Evolutionary conservation across 2,888 invertebrate genomes (phyloP).

Genomic region (Protonemura montana): DNA sequence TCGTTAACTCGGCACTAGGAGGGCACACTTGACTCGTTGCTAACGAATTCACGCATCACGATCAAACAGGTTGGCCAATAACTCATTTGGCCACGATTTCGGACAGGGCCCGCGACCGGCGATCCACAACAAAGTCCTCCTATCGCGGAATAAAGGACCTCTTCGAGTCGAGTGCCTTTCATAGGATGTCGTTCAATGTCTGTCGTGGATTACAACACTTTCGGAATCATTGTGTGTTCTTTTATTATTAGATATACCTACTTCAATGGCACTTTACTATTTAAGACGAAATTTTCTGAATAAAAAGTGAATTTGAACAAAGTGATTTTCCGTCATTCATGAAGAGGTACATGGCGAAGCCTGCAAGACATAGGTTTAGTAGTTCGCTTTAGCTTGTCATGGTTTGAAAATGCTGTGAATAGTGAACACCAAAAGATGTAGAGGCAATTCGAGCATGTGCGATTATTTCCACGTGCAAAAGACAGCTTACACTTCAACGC

Average conservation of each 20-base stretch:
- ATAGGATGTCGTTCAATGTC: background rate
- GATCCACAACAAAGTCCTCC: background rate
- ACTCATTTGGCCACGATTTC: conserved; percentile 28
- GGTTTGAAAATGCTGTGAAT: background rate
- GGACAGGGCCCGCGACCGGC: background rate
- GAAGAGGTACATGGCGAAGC: background rate
- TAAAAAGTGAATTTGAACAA: conserved; percentile 36
- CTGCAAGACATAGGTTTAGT: background rate
- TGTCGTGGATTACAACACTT: conserved; percentile 8
- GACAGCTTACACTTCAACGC: conserved; percentile 35
- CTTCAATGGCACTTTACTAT: conserved; percentile 10
- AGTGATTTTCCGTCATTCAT: background rate
- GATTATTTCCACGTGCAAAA: background rate
- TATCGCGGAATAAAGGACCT: background rate
- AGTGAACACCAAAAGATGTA: background rate
- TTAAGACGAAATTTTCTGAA: background rate
- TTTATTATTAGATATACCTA: background rate
- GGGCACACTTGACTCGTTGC: conserved; percentile 21
- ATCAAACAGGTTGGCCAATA: conserved; percentile 18
- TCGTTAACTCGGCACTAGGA: conserved; percentile 16
- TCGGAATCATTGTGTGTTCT: background rate
- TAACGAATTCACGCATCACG: conserved; percentile 31
- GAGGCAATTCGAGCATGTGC: background rate
- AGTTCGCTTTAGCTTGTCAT: background rate
- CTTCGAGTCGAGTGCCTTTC: background rate